Conservation (phyloP, 2,797 vertebrate genomes). For the Malurus splendens region DNA sequence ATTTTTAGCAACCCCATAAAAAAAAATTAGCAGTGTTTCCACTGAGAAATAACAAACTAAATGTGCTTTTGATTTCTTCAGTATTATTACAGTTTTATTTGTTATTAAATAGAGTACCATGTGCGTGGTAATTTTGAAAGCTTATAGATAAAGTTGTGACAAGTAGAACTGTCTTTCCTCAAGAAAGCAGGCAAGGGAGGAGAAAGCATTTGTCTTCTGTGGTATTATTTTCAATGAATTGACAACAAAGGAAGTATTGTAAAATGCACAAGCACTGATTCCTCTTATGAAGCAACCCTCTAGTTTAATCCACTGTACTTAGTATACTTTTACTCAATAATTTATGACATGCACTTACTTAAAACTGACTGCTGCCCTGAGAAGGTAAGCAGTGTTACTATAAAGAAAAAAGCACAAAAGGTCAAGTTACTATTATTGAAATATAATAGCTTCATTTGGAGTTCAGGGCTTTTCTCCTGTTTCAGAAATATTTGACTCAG, state of each 20-base stretch:
- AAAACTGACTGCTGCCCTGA: background rate
- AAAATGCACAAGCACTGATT: background rate
- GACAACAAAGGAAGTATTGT: slow-evolving; percentile 9
- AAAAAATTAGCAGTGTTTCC: background rate
- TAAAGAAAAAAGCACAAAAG: background rate
- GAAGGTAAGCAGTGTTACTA: background rate
- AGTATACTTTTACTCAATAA: slow-evolving; percentile 2
- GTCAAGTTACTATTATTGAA: background rate
- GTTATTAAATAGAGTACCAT: background rate
- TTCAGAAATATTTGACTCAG: background rate
- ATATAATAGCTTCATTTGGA: background rate
- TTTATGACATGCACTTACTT: slow-evolving; percentile 7
- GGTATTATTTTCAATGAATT: background rate
- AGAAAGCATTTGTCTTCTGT: background rate
- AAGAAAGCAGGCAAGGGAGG: background rate
- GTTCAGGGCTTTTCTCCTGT: background rate
- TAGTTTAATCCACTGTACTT: slow-evolving; percentile 25
- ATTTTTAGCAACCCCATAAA: slow-evolving; percentile 4
- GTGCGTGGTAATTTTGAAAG: background rate
- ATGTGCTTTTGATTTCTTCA: background rate
- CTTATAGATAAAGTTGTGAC: slow-evolving; percentile 11
- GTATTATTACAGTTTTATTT: background rate
- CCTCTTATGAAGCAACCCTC: background rate
- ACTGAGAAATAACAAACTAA: background rate
- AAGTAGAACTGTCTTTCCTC: background rate